Percentiles rank a stretch among this genome's conserved stretches.
phyloP scores from a whole-genome alignment of 2,797 vertebrate species.

The Crenichthys baileyi region DNA sequence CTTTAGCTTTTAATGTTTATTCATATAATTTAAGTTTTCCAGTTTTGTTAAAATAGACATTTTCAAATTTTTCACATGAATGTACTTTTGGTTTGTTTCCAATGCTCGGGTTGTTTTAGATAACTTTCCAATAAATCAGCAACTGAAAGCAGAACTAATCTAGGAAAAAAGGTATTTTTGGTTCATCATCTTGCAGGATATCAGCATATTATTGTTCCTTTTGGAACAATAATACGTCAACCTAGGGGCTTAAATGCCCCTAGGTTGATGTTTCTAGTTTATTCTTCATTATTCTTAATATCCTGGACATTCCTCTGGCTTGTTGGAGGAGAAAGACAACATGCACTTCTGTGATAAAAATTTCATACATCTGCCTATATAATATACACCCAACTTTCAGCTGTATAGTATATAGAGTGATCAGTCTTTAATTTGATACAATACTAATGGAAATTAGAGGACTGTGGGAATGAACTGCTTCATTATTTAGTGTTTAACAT shows the following conservation, averaged over 20 bases:
- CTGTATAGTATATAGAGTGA: slow-evolving; percentile 8
- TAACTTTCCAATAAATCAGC: background rate
- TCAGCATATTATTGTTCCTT: background rate
- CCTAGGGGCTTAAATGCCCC: background rate
- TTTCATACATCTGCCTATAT: slow-evolving; percentile 19
- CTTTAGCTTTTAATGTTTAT: background rate
- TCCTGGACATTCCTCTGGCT: background rate
- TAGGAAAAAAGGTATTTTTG: background rate
- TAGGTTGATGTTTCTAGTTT: background rate
- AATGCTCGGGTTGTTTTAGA: too few relatives aligned
- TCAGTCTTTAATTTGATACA: slow-evolving; percentile 28
- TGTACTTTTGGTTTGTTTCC: background rate
- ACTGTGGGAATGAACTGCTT: slow-evolving; percentile 34
- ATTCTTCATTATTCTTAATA: background rate
- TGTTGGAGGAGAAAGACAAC: background rate
- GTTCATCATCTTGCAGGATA: background rate
- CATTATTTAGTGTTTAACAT: slow-evolving; percentile 43
- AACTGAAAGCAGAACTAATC: background rate
- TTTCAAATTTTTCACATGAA: background rate
- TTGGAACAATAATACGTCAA: background rate
- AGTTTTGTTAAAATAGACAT: background rate
- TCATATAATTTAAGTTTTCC: background rate
- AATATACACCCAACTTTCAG: slow-evolving; percentile 23
- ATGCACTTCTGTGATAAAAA: slow-evolving; percentile 4
- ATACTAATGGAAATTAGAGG: slow-evolving; percentile 17